Conservation (phyloP, 2,113 vertebrate species). For the Hemiscyllium ocellatum region DNA sequence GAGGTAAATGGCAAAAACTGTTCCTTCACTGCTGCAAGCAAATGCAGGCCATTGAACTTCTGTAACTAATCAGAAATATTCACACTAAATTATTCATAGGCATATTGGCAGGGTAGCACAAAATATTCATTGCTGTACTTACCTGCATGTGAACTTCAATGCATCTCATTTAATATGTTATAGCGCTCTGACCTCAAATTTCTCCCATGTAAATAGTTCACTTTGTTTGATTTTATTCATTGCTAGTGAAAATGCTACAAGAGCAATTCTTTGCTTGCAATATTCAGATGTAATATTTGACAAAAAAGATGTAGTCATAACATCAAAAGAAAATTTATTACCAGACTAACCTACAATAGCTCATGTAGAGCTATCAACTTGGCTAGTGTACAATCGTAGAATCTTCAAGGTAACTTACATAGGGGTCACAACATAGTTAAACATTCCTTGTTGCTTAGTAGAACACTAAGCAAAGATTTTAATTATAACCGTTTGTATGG, state of each 20-base stretch:
- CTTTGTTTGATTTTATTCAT: slow-evolving; percentile 9
- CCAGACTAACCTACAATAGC: background rate
- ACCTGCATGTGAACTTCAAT: background rate
- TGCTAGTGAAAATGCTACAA: background rate
- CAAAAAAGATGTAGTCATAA: background rate
- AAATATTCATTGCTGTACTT: background rate
- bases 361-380: background rate
- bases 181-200: background rate
- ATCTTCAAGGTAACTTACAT: no score
- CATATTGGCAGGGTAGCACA: background rate
- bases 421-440: no score
- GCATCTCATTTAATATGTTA: background rate
- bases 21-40: background rate
- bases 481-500: no score
- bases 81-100: background rate
- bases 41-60: background rate
- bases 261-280: background rate
- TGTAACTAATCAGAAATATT: background rate
- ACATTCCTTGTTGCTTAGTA: no score
- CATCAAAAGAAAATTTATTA: background rate
- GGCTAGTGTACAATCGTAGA: background rate
- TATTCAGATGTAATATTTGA: background rate
- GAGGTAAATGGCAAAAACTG: background rate
- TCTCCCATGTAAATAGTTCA: background rate
- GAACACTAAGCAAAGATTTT: no score